phyloP scores from a whole-genome alignment of 2,888 invertebrate genomes.

The Pocota personata region DNA sequence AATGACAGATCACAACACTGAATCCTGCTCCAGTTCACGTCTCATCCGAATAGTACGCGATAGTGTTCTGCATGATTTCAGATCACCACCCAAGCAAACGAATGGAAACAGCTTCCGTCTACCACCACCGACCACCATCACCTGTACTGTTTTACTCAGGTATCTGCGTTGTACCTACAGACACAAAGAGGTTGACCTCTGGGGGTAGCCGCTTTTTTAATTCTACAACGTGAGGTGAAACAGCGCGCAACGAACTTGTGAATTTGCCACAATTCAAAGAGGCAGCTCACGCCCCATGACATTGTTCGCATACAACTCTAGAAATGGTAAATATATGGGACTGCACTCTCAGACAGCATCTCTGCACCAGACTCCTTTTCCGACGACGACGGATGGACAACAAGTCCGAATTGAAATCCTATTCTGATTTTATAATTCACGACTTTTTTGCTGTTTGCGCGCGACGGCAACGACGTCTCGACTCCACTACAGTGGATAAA shows the following conservation, averaged over 20 bases:
- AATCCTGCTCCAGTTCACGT: conserved; percentile 69
- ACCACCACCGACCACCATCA: conserved; percentile 13
- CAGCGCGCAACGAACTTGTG: conserved; percentile 71
- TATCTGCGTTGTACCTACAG: conserved; percentile 41
- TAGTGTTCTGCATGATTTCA: conserved; percentile 72
- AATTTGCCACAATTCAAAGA: conserved; percentile 71
- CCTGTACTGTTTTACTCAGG: conserved; percentile 2
- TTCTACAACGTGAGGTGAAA: conserved; percentile 65
- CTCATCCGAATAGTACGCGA: conserved; percentile 58
- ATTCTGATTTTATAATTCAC: conserved; percentile 72
- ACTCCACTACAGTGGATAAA: conserved; percentile 13
- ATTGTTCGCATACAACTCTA: conserved; percentile 57
- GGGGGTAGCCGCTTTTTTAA: conserved; percentile 43
- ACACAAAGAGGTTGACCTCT: conserved; percentile 63
- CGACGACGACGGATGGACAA: conserved; percentile 44
- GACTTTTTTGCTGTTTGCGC: conserved; percentile 49
- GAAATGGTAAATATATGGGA: too few species aligned
- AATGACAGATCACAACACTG: conserved; percentile 66
- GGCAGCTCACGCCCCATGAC: conserved; percentile 73
- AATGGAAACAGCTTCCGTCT: conserved; percentile 61
- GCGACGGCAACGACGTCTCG: neutral
- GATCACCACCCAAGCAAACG: conserved; percentile 65
- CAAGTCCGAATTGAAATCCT: conserved; percentile 67
- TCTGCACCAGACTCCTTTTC: neutral
- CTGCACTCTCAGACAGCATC: conserved; percentile 11